These are phyloP conservation scores for Cosmia trapezina DNA, from an alignment of 2,888 invertebrate species.

Conservation along the genomic window DNA sequence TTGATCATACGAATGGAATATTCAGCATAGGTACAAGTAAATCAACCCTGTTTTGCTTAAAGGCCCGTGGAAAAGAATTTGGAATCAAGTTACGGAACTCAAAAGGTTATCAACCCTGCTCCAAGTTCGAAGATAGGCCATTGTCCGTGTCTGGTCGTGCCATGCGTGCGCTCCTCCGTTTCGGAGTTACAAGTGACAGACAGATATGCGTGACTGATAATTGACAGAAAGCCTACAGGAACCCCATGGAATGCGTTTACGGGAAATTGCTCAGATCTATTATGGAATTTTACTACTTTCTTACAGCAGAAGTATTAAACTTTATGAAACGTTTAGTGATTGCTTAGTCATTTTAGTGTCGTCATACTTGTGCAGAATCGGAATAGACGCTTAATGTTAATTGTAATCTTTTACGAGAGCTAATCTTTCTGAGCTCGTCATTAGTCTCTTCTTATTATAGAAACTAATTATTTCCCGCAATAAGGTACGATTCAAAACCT, in stretches of 20 bases:
- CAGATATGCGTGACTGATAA: conserved; percentile 70
- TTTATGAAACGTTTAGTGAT: conserved; percentile 28
- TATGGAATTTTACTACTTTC: conserved; percentile 52
- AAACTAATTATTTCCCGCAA: not conserved
- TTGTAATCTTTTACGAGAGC: conserved; percentile 7
- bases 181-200: conserved; percentile 56
- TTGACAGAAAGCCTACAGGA: conserved; percentile 68
- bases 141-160: conserved; percentile 70
- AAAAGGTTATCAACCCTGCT: conserved; percentile 63
- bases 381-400: not conserved
- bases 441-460: not conserved
- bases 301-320: conserved; percentile 24
- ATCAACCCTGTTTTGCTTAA: not conserved
- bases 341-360: not conserved
- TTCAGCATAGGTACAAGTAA: not conserved
- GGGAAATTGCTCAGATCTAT: conserved; percentile 52
- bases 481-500: not conserved
- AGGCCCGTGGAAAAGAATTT: not conserved
- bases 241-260: conserved; percentile 60
- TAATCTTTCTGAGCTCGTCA: not conserved
- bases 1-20: not conserved
- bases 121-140: conserved; percentile 49
- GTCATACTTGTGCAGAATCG: not conserved
- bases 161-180: conserved; percentile 69
- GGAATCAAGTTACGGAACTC: conserved; percentile 4